Conservation (phyloP, 1,140 invertebrate genomes). For the Neotoxoptera formosana region DNA sequence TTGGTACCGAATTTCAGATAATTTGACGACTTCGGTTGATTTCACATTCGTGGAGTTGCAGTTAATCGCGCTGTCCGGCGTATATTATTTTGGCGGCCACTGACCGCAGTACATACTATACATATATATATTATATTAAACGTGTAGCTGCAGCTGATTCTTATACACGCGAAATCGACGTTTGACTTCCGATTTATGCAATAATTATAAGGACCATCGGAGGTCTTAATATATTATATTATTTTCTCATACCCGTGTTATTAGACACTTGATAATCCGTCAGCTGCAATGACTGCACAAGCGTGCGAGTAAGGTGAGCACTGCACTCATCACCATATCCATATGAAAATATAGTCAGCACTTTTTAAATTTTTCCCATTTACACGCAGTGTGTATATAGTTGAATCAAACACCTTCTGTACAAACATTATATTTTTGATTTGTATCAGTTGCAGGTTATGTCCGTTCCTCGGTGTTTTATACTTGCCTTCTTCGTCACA, state of each 20-base stretch:
- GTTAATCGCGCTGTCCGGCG: neutral
- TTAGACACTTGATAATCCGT: neutral
- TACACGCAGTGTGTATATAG: neutral
- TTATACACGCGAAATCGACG: neutral
- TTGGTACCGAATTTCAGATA: neutral
- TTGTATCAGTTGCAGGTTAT: neutral
- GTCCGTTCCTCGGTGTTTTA: neutral
- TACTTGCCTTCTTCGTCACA: neutral
- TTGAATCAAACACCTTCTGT: no score
- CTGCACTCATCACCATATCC: neutral
- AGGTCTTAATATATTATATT: neutral
- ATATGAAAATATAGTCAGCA: neutral
- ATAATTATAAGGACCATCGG: neutral
- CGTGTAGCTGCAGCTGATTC: neutral
- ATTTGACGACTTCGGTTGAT: neutral
- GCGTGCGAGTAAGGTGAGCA: neutral
- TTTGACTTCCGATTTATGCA: neutral
- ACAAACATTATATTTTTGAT: neutral
- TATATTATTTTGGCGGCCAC: neutral
- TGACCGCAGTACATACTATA: neutral
- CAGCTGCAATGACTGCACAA: neutral
- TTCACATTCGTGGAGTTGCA: neutral
- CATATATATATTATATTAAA: neutral
- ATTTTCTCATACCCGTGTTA: neutral
- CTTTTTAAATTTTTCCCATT: neutral